Evolutionary conservation across 2,888 invertebrate genomes (phyloP), one percentile per base, ranked within the genome.

Genomic region (Thymelicus lineola): DNA sequence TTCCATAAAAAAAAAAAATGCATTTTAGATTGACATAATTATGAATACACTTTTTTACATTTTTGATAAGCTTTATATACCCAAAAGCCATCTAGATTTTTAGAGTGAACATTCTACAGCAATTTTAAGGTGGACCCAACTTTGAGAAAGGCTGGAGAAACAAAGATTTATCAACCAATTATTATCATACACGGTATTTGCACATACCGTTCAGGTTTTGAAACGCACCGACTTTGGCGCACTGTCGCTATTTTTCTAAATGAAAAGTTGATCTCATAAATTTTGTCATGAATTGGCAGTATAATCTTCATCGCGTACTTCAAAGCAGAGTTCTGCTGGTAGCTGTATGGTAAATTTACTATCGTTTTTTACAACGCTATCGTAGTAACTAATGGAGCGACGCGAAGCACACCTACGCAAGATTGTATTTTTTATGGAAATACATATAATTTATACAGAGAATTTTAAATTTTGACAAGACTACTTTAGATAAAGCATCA

Each of bases 231-330:
- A 75, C 76, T 81, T 82, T 79, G 57, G 68, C 68, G 55, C 36
- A 63, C 58, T 64, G 50, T 69, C 69, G 58, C 63, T 69, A 75
- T 77, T 75, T 75, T 72, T 72, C 75, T 61, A 67, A 76, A 72
- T 77, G 79, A 77, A 80, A 82, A 77, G 72, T 74, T 67, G 75
- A 74, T 75, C 77, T 76, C 77, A 78, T 83, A 81, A 81, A 83
- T 82, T 78, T 74, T 66, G 67, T 66, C 70, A 80, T 81, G 81
- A 82, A 77, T 55, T 70, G 70, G 57, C 66, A 48, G 38, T 36
- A 50, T 59, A 69, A 69, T 63, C 69, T 63, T 50, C 58, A 62
- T 48, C 68, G 62, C 68, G 63, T 42, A 69, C 42, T 69, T 69
- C 69, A 69, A 63, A 57, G 69, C 10, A 46, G 20, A 38, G 28